These are phyloP conservation scores for Venustaconcha ellipsiformis DNA, from an alignment of 1,140 invertebrate genomes.

Conservation along the genomic window DNA sequence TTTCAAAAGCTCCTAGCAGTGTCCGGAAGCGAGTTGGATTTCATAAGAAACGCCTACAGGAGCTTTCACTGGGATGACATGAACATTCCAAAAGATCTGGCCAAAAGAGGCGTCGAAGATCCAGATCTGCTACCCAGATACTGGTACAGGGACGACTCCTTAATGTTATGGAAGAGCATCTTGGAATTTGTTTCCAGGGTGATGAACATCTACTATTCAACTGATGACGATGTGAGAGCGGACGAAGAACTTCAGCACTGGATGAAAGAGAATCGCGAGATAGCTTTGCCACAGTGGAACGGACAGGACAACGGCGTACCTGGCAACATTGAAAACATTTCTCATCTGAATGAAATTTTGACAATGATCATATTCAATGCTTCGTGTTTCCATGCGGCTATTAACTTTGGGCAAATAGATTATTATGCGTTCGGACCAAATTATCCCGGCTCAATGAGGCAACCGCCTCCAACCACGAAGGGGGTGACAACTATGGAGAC, in stretches of 20 bases:
- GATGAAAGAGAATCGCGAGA: constrained; percentile 14
- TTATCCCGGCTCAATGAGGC: constrained; percentile 23
- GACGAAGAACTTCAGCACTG: constrained; percentile 23
- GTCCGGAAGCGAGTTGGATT: constrained; percentile 14
- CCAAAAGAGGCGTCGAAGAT: constrained; percentile 17
- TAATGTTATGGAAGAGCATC: constrained; percentile 20
- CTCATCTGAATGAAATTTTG: constrained; percentile 12
- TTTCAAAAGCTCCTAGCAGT: constrained; percentile 22
- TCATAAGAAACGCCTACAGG: constrained; percentile 11
- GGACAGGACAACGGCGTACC: constrained; percentile 17
- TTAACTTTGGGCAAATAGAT: constrained; percentile 29
- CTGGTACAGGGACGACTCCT: constrained; percentile 23
- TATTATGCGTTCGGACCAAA: constrained; percentile 30
- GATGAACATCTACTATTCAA: constrained; percentile 16
- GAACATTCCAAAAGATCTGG: constrained; percentile 10
- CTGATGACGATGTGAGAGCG: constrained; percentile 11
- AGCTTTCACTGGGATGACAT: constrained; percentile 14
- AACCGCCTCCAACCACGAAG: constrained; percentile 20
- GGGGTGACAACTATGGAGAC: constrained; percentile 17
- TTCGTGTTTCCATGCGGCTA: constrained; percentile 18
- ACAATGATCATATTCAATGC: constrained; percentile 25
- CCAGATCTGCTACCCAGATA: constrained; percentile 16
- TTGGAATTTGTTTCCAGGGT: constrained; percentile 12
- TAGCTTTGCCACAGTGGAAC: constrained; percentile 5
- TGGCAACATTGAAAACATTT: not conserved